Percentiles rank a stretch among this genome's conserved stretches.
Evolutionary conservation across 2,113 vertebrate genomes (phyloP).

Genomic region (Odontesthes bonariensis): DNA sequence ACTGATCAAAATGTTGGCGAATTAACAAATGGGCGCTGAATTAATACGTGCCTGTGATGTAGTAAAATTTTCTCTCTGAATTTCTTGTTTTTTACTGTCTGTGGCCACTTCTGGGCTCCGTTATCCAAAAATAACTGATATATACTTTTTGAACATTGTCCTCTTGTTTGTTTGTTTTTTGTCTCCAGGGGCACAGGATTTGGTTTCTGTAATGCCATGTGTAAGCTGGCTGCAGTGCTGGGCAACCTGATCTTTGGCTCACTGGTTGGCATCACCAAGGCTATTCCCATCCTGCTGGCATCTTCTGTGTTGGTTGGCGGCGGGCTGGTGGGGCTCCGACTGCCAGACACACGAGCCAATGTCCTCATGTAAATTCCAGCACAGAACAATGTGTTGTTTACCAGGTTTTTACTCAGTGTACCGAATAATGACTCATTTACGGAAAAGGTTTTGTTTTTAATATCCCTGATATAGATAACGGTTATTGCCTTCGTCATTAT

Average conservation of each 20-base stretch:
- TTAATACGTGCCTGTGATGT: too few relatives aligned
- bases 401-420: slow-evolving; percentile 62
- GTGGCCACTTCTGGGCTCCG: too few relatives aligned
- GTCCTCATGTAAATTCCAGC: slow-evolving; percentile 89
- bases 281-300: slow-evolving; percentile 93
- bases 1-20: not conserved
- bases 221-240: slow-evolving; percentile 93
- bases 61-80: too few relatives aligned
- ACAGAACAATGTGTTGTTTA: slow-evolving; percentile 30
- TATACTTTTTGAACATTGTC: not conserved
- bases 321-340: slow-evolving; percentile 91
- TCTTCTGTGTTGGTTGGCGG: slow-evolving; percentile 92
- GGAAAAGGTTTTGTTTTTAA: slow-evolving; percentile 9
- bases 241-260: slow-evolving; percentile 96
- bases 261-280: slow-evolving; percentile 92
- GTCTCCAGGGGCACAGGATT: slow-evolving; percentile 91
- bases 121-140: not conserved
- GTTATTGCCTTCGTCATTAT: not conserved
- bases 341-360: slow-evolving; percentile 93
- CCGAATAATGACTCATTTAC: slow-evolving; percentile 5
- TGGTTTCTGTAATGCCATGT: slow-evolving; percentile 95
- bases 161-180: slow-evolving; percentile 5
- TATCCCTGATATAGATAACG: not conserved
- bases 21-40: not conserved
- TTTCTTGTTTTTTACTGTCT: too few relatives aligned